phyloP scores from a whole-genome alignment of 2,113 vertebrate genomes.

The Rostratula benghalensis region DNA sequence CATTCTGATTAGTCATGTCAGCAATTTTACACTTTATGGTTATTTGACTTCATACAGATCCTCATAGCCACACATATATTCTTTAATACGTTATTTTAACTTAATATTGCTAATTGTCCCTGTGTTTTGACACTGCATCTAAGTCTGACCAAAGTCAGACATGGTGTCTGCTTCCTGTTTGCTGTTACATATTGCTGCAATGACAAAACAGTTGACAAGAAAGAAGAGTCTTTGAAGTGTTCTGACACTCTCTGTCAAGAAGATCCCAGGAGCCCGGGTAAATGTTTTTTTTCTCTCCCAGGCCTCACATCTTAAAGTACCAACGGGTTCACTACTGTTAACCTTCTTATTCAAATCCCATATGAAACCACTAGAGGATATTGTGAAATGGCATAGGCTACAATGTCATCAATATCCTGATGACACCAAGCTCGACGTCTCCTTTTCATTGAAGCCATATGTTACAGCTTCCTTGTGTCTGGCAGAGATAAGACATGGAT shows the following conservation, averaged over 20 bases:
- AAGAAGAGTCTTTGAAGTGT: conserved; percentile 21
- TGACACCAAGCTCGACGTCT: conserved; percentile 47
- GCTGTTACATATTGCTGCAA: background rate
- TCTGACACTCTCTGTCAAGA: conserved; percentile 44
- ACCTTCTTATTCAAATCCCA: conserved; percentile 37
- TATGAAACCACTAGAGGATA: conserved; percentile 48
- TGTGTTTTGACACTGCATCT: background rate
- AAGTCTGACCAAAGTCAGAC: conserved; percentile 14
- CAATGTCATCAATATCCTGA: conserved; percentile 62
- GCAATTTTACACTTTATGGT: background rate
- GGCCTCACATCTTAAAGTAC: background rate
- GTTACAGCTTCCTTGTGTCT: conserved; percentile 57
- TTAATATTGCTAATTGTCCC: background rate
- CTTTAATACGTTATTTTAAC: background rate
- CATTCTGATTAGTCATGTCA: background rate
- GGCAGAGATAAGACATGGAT: conserved; percentile 65
- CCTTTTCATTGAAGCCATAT: conserved; percentile 63
- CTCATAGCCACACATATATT: background rate
- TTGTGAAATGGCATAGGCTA: conserved; percentile 45
- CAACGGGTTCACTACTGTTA: conserved; percentile 11
- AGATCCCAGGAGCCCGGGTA: background rate
- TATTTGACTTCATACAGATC: background rate
- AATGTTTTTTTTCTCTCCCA: background rate
- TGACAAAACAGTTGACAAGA: conserved; percentile 25
- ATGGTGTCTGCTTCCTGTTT: conserved; percentile 24